phyloP scores from a whole-genome alignment of 2,797 vertebrate species.

The Emydoidea blandingii region DNA sequence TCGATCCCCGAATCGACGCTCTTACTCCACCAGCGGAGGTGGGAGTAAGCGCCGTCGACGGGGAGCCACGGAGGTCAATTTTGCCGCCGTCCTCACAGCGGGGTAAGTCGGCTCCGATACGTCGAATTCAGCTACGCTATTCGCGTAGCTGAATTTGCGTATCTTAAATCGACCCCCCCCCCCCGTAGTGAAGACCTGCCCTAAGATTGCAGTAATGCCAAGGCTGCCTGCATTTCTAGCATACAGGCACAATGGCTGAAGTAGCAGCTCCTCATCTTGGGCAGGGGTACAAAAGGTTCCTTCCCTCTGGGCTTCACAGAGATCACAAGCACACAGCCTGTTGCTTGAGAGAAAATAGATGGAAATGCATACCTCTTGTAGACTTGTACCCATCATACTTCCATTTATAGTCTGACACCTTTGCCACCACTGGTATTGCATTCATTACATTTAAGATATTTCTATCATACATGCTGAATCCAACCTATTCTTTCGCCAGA shows the following conservation, averaged over 20 bases:
- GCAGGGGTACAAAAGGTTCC: neutral
- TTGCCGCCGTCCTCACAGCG: too few species aligned
- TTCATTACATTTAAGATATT: neutral
- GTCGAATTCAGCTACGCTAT: too few species aligned
- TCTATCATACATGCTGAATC: neutral
- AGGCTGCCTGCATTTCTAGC: neutral
- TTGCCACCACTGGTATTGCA: conserved; percentile 8
- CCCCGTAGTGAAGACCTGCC: too few species aligned
- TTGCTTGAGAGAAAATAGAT: conserved; percentile 34
- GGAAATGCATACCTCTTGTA: neutral
- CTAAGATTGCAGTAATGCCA: neutral
- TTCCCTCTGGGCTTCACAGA: neutral
- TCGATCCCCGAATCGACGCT: too few species aligned
- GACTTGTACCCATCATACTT: conserved; percentile 31
- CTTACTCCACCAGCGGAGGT: too few species aligned
- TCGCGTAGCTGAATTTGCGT: too few species aligned
- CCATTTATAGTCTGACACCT: conserved; percentile 34
- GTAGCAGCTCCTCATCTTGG: neutral
- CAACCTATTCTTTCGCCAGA: neutral
- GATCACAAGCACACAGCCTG: neutral
- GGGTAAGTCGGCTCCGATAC: too few species aligned
- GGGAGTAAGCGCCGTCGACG: too few species aligned
- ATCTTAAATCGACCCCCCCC: too few species aligned
- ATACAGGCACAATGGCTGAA: conserved; percentile 4
- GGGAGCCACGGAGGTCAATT: too few species aligned